Evolutionary conservation across 1,140 invertebrate genomes (phyloP).

Genomic region (Teleogryllus occipitalis): DNA sequence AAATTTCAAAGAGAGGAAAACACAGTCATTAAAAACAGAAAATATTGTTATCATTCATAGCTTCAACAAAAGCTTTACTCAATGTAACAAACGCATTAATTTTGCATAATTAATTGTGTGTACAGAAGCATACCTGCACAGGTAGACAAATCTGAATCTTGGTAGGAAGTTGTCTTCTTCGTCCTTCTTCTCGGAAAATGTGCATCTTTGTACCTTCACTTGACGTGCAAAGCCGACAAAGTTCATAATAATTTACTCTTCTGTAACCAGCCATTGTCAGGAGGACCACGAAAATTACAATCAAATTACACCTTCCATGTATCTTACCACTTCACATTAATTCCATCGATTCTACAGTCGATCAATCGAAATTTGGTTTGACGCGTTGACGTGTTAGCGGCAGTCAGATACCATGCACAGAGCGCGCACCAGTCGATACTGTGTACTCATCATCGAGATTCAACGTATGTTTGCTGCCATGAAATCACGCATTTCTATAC

Average conservation of each 20-base stretch:
- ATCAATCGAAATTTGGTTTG: not conserved
- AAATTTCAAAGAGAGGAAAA: not conserved
- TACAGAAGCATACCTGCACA: constrained; percentile 41
- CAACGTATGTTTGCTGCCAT: too few relatives aligned
- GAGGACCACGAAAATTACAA: not conserved
- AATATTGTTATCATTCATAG: not conserved
- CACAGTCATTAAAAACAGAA: not conserved
- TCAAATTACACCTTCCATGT: not conserved
- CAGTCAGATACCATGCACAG: too few relatives aligned
- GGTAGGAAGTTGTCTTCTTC: constrained; percentile 48
- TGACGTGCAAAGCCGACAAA: constrained; percentile 58
- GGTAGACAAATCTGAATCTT: constrained; percentile 57
- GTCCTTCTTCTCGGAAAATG: constrained; percentile 56
- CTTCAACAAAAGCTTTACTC: not conserved
- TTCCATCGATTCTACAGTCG: not conserved
- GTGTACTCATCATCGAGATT: too few relatives aligned
- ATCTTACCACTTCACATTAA: not conserved
- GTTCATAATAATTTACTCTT: constrained; percentile 59
- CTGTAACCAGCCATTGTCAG: constrained; percentile 50
- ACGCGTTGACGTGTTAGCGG: too few relatives aligned
- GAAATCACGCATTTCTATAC: too few relatives aligned
- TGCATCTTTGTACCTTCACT: constrained; percentile 54
- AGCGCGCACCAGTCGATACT: too few relatives aligned
- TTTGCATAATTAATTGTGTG: not conserved
- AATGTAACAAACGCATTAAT: not conserved